Evolutionary conservation across 2,888 invertebrate genomes (phyloP), one percentile per base, ranked within the genome.

Genomic region (Sinodicranocentrus sp.): DNA sequence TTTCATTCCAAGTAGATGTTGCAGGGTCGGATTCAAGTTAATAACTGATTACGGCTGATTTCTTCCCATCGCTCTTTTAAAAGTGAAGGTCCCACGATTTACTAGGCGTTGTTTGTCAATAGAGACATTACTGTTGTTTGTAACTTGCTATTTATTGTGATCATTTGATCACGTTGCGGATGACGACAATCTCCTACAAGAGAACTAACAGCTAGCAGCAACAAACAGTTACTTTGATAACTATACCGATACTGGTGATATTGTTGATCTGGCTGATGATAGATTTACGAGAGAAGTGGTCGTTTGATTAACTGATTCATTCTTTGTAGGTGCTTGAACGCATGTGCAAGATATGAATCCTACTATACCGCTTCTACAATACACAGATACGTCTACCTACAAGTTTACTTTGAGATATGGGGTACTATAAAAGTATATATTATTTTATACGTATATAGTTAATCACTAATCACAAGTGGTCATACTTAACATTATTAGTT

Each of bases 51-150:
- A 77, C 70, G 72, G 78, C 77, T 79, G 61, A 82, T 67, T 61
- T 67, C 71, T 82, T 79, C 82, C 77, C 85, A 82, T 77, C 52
- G 68, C 84, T 44, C 68, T 84, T 87, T 87, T 87, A 84, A 85
- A 87, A 87, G 87, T 86, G 85, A 87, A 87, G 83, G 86, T 86
- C 85, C 84, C 26, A 59, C 63, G 57, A 48, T 48, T 48, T 48
- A 15, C 28, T 43, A 39, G 26, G 25, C 57, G 5, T 43, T 72
- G 59, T 39, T 72, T 57, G 25, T 39, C 65, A 65, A 61, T 61
- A 57, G 25, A 23, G 52, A 17, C 19, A 52, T 52, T 52, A 19
- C 57, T 57, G 21, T 2, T 48, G 48, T 8, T 25, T 5, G 48
- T 48, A 48, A 10, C 48, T 10, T n/a, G 33, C 33, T 28, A n/a